phyloP scores from a whole-genome alignment of 1,140 invertebrate genomes.

The Drosophila sulfurigaster region DNA sequence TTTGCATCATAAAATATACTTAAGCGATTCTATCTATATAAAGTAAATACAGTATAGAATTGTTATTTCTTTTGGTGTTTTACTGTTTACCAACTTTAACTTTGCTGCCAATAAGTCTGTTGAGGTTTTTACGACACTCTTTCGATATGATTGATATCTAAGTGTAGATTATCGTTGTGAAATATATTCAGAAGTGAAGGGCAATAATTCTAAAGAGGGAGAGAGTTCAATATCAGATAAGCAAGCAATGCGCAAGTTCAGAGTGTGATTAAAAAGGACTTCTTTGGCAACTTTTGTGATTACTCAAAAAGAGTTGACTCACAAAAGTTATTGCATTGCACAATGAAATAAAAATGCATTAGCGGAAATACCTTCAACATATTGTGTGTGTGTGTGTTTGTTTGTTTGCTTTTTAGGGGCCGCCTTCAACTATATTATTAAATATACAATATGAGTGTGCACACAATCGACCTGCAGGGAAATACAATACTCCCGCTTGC shows the following conservation, averaged over 20 bases:
- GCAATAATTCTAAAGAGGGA: constrained; percentile 35
- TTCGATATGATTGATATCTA: background rate
- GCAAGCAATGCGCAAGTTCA: constrained; percentile 25
- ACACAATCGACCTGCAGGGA: background rate
- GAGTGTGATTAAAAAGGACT: background rate
- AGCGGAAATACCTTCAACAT: constrained; percentile 28
- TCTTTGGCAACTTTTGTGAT: constrained; percentile 1
- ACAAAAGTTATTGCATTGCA: background rate
- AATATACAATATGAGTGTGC: background rate
- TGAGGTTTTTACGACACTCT: constrained; percentile 19
- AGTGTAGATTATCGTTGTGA: background rate
- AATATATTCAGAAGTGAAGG: constrained; percentile 7
- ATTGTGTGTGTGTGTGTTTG: background rate
- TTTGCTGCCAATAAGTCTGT: constrained; percentile 51
- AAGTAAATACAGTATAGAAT: constrained; percentile 26
- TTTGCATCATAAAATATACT: constrained; percentile 69
- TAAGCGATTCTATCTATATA: constrained; percentile 3
- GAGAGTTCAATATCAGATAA: constrained; percentile 59
- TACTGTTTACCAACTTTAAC: constrained; percentile 45
- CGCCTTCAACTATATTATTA: constrained; percentile 26
- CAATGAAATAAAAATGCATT: constrained; percentile 23
- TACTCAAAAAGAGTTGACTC: background rate
- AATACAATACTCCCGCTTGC: background rate
- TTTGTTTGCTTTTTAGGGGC: constrained; percentile 5
- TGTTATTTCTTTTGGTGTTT: background rate